Conservation (phyloP, 2,888 invertebrate species). For the Pilophorus perplexus region DNA sequence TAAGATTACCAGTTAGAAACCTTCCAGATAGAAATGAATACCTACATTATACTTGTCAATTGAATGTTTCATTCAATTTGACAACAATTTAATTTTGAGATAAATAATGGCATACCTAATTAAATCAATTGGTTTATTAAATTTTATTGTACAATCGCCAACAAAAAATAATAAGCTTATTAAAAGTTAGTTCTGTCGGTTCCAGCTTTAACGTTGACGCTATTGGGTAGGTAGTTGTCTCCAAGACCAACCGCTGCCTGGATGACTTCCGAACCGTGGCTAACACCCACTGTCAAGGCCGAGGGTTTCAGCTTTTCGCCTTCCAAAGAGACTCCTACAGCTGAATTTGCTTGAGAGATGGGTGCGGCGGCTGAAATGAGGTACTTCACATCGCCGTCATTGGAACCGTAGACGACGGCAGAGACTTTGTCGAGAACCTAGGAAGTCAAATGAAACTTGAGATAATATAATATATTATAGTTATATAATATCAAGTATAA, state of each 20-base stretch:
- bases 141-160: too few relatives aligned
- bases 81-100: too few relatives aligned
- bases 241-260: background rate
- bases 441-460: too few relatives aligned
- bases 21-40: too few relatives aligned
- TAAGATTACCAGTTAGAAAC: too few relatives aligned
- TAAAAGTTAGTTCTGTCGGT: too few relatives aligned
- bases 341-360: background rate
- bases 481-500: too few relatives aligned
- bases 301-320: background rate
- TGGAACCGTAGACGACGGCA: background rate
- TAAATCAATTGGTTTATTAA: too few relatives aligned
- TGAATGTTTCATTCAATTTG: too few relatives aligned
- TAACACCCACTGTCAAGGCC: background rate
- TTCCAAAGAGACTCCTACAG: background rate
- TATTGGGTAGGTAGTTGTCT: background rate
- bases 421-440: background rate
- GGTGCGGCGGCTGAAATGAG: background rate
- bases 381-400: background rate
- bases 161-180: background rate
- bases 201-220: background rate
- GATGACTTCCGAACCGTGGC: background rate
- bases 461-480: too few relatives aligned
- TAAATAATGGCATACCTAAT: too few relatives aligned
- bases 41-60: too few relatives aligned